Percentiles rank a stretch among this genome's conserved stretches.
phyloP scores from a whole-genome alignment of 2,113 vertebrate genomes.

The Cephalopholis sonnerati region DNA sequence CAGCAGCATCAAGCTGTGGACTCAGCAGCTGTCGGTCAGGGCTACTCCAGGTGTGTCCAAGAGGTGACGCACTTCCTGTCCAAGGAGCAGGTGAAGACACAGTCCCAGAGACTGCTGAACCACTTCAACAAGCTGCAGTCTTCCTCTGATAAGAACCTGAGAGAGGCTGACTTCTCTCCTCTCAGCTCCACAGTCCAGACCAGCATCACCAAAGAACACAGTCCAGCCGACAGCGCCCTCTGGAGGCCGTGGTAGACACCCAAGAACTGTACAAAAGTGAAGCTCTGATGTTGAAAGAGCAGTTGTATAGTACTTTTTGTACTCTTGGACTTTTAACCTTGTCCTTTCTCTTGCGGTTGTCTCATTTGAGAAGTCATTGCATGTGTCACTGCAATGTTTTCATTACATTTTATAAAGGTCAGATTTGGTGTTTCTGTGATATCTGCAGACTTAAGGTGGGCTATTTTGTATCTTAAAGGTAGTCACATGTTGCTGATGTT shows the following conservation, averaged over 20 bases:
- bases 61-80: too few relatives aligned
- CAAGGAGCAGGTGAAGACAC: too few relatives aligned
- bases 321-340: background rate
- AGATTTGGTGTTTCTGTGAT: slow-evolving; percentile 48
- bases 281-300: background rate
- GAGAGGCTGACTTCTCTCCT: slow-evolving; percentile 5
- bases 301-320: background rate
- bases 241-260: slow-evolving; percentile 84
- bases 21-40: too few relatives aligned
- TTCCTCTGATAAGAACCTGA: slow-evolving; percentile 34
- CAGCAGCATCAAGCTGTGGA: too few relatives aligned
- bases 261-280: slow-evolving; percentile 1
- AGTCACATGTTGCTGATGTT: background rate
- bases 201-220: slow-evolving; percentile 65
- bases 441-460: slow-evolving; percentile 40
- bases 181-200: slow-evolving; percentile 55
- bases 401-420: slow-evolving; percentile 64
- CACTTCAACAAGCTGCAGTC: slow-evolving; percentile 62
- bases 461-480: slow-evolving; percentile 18
- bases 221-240: slow-evolving; percentile 36
- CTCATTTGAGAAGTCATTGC: slow-evolving; percentile 25
- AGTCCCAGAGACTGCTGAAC: slow-evolving; percentile 51
- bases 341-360: background rate
- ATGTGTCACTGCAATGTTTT: slow-evolving; percentile 1
- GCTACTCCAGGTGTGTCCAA: too few relatives aligned